Base-by-base conservation (phyloP, 2,888 invertebrate species). In the Caradrina kadenii region DNA sequence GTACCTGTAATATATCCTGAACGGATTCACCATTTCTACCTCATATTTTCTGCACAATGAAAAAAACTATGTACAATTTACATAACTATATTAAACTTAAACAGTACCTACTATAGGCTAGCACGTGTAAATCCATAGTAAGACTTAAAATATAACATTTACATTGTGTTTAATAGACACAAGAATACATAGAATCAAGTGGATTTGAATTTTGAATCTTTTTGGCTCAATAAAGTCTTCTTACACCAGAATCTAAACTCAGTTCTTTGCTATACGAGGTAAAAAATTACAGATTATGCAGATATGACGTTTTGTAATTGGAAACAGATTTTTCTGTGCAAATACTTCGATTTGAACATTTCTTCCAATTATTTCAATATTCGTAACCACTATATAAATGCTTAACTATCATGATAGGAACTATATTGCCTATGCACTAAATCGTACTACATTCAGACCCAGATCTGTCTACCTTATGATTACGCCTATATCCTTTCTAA, bases 391-490 rank as follows among this genome's bases (percentile, higher is more conserved):
- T 17, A 11, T 52, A 21, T 52, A 53, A 53, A 72, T 39, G 2
- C 39, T 13, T 45, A 69, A n/a, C 48, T 17, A 42, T 55, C 8
- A 11, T 54, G 26, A 39, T 76, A 69, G 49, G 21, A 73, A 76
- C 22, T n/a, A 39, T 11, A 55, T 42, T 59, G 35, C 52, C 39
- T n/a, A 39, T 45, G 26, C 15, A 21, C 31, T 68, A 48, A 76
- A 69, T 68, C 45, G 73, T 50, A 35, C 22, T 48, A 26, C 22
- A 50, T 59, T 48, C 54, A 52, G 70, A 56, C 77, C 77, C 21
- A 69, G n/a, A 76, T 69, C 39, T 56, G 71, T 70, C 55, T 73
- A 48, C 50, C 21, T 73, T 26, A 22, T 50, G 50, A 45, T 60
- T 50, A 56, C 45, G 13, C 49, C 22, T 49, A 50, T 39, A 67